Conservation (phyloP, 2,797 vertebrate species). For the Babyrousa celebensis region DNA sequence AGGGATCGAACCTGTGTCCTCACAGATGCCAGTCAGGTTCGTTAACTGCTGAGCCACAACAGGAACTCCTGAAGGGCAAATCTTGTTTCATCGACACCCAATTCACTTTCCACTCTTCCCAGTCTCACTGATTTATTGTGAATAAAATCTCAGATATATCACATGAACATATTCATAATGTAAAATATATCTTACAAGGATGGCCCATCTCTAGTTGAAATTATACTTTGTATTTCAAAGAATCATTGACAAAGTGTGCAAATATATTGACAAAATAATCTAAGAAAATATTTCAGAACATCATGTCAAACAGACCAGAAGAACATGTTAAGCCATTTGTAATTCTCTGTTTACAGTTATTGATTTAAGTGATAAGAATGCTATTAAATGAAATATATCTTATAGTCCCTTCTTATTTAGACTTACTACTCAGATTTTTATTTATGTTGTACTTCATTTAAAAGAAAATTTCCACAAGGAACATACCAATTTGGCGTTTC, state of each 20-base stretch:
- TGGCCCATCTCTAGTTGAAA: not conserved
- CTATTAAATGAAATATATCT: not conserved
- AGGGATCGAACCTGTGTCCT: too few relatives aligned
- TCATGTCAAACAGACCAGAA: constrained; percentile 65
- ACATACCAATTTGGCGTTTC: constrained; percentile 40
- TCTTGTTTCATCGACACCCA: constrained; percentile 19
- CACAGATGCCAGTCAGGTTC: too few relatives aligned
- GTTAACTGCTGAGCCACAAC: too few relatives aligned
- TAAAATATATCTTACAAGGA: constrained; percentile 13
- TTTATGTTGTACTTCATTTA: constrained; percentile 49
- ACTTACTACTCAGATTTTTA: constrained; percentile 55
- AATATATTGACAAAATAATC: not conserved
- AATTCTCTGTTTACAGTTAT: constrained; percentile 41
- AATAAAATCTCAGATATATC: constrained; percentile 41
- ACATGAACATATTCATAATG: constrained; percentile 12
- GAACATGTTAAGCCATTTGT: not conserved
- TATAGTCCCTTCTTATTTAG: not conserved
- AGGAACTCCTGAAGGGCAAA: not conserved
- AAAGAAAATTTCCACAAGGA: constrained; percentile 35
- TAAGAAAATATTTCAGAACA: constrained; percentile 62
- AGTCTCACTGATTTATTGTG: constrained; percentile 27
- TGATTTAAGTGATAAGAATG: constrained; percentile 20
- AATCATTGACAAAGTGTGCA: constrained; percentile 27
- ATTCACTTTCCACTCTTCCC: not conserved
- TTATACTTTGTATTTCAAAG: constrained; percentile 27